Conservation (phyloP, 2,888 invertebrate species). For the Nemoura dubitans region DNA sequence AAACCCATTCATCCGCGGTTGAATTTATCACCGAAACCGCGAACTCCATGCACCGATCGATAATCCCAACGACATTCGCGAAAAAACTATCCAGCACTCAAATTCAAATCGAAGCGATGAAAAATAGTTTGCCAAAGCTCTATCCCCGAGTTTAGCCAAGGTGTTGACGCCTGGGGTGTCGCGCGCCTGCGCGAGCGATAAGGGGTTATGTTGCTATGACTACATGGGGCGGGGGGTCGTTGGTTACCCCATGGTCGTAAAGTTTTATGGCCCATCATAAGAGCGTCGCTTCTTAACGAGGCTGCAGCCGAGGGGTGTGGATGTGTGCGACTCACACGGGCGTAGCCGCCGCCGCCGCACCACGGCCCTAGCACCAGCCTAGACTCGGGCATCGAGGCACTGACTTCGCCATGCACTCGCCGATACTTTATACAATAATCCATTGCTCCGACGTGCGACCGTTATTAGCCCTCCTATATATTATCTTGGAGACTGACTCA, state of each 20-base stretch:
- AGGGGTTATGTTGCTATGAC: slow-evolving; percentile 41
- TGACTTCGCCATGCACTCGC: neutral
- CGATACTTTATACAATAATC: neutral
- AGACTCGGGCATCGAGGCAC: neutral
- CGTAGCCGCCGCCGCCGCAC: neutral
- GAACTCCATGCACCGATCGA: neutral
- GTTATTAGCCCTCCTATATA: slow-evolving; percentile 15
- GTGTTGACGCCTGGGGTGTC: neutral
- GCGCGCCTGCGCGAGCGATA: neutral
- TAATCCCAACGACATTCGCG: neutral
- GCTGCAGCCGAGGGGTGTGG: slow-evolving; percentile 27
- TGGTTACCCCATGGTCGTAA: slow-evolving; percentile 36
- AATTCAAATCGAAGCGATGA: slow-evolving; percentile 4
- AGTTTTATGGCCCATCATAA: slow-evolving; percentile 42
- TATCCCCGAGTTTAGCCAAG: slow-evolving; percentile 1
- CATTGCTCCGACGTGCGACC: neutral
- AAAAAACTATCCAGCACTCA: neutral
- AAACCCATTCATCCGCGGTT: neutral
- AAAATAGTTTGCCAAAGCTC: neutral
- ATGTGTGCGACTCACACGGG: slow-evolving; percentile 2
- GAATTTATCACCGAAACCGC: neutral
- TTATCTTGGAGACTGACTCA: slow-evolving; percentile 17
- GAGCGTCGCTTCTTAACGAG: slow-evolving; percentile 39
- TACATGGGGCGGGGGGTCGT: slow-evolving; percentile 24
- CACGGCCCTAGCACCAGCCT: too few relatives aligned